Evolutionary conservation across 92 coral and sea anemone species (phyloP).

Genomic region (Parazoanthus darwini): DNA sequence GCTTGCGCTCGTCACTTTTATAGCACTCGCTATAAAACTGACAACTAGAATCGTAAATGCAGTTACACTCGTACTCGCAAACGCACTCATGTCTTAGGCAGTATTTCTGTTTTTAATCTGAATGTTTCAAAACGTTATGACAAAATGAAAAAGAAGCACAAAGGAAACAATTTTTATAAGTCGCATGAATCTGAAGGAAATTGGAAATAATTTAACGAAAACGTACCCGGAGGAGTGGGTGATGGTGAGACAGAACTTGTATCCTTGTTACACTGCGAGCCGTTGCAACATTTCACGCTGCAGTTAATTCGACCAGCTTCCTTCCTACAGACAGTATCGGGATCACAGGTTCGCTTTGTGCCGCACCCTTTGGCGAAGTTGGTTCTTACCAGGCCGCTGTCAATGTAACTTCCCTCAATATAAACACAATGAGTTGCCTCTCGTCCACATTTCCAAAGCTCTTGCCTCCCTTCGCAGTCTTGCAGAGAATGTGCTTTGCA

Average conservation of each 20-base stretch:
- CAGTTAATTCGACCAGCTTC: conserved; percentile 7
- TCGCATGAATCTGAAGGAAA: neutral
- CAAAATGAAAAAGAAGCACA: neutral
- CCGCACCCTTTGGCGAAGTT: conserved; percentile 28
- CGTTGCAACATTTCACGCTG: conserved; percentile 24
- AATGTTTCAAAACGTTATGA: neutral
- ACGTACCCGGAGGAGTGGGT: conserved; percentile 23
- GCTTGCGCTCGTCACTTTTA: neutral
- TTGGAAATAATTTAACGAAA: neutral
- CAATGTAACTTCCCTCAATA: conserved; percentile 22
- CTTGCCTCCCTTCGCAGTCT: conserved; percentile 21
- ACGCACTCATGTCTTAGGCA: too few species aligned
- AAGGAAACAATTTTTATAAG: too few species aligned
- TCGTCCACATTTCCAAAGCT: conserved; percentile 36
- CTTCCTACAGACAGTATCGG: conserved; percentile 17
- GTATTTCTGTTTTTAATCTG: neutral
- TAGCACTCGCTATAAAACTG: neutral
- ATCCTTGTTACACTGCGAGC: conserved; percentile 8
- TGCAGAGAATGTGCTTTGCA: conserved; percentile 17
- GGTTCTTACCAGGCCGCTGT: conserved; percentile 15
- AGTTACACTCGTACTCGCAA: too few species aligned
- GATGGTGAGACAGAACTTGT: neutral
- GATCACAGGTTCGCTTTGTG: conserved; percentile 18
- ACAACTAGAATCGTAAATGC: neutral
- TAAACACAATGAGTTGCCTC: conserved; percentile 38